Conservation (phyloP, 2,888 invertebrate genomes). For the Phaedon cochleariae region DNA sequence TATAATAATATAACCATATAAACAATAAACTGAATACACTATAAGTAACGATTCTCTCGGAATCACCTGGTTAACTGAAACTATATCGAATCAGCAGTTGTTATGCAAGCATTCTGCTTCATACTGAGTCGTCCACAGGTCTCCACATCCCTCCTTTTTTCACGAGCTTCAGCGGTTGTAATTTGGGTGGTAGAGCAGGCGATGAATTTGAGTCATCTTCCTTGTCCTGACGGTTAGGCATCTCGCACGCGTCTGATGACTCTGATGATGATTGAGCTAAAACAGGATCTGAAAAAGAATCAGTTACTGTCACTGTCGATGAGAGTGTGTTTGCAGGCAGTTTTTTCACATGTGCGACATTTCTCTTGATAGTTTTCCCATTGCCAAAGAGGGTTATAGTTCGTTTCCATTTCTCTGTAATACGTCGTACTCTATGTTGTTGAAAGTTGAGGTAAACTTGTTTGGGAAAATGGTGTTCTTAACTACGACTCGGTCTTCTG, state of each 20-base stretch:
- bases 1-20: too few relatives aligned
- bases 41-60: too few relatives aligned
- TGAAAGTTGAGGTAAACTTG: too few relatives aligned
- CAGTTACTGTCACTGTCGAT: neutral
- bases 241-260: neutral
- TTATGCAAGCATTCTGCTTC: too few relatives aligned
- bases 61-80: too few relatives aligned
- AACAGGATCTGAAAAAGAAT: neutral
- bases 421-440: slow-evolving; percentile 25
- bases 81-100: too few relatives aligned
- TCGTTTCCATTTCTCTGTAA: slow-evolving; percentile 24
- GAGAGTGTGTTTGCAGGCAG: neutral
- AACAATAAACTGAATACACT: too few relatives aligned
- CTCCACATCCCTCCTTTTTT: slow-evolving; percentile 19
- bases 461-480: neutral
- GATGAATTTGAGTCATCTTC: neutral
- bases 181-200: neutral
- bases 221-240: neutral
- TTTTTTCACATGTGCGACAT: slow-evolving; percentile 5
- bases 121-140: neutral
- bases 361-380: slow-evolving; percentile 8
- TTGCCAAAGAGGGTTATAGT: slow-evolving; percentile 13
- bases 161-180: slow-evolving; percentile 1
- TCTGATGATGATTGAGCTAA: neutral
- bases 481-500: slow-evolving; percentile 3